phyloP scores from a whole-genome alignment of 1,140 invertebrate genomes.

The Plodia interpunctella region DNA sequence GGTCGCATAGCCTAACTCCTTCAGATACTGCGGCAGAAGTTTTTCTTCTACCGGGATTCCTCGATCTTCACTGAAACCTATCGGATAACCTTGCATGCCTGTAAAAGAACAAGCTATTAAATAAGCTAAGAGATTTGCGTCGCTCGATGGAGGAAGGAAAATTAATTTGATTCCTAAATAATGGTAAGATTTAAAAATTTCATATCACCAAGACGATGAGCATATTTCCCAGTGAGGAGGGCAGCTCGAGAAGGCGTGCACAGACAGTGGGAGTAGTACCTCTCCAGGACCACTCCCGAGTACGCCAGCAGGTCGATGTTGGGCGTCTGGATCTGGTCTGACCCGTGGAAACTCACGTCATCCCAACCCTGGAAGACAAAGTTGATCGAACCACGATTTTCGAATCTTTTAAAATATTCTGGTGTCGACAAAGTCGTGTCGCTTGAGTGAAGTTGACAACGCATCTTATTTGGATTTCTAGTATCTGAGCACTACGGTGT shows the following conservation, averaged over 20 bases:
- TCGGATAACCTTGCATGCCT: slow-evolving; percentile 67
- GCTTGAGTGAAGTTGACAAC: too few relatives aligned
- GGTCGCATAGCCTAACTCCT: slow-evolving; percentile 86
- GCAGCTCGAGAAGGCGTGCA: slow-evolving; percentile 88
- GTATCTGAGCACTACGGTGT: too few relatives aligned
- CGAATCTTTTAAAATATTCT: too few relatives aligned
- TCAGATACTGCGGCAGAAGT: slow-evolving; percentile 86
- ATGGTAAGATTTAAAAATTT: neutral
- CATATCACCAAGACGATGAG: slow-evolving; percentile 82
- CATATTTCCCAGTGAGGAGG: slow-evolving; percentile 89
- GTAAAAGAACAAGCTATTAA: too few relatives aligned
- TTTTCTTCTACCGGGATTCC: slow-evolving; percentile 77
- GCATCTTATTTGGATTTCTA: too few relatives aligned
- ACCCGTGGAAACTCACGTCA: slow-evolving; percentile 93
- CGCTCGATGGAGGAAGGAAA: too few relatives aligned
- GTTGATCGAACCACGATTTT: too few relatives aligned
- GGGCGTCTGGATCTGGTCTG: slow-evolving; percentile 88
- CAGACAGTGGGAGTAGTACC: slow-evolving; percentile 82
- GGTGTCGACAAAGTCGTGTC: too few relatives aligned
- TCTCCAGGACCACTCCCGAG: slow-evolving; percentile 83
- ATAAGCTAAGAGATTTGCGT: too few relatives aligned
- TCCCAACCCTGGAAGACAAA: slow-evolving; percentile 85
- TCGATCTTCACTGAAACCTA: slow-evolving; percentile 55
- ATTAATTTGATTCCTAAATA: too few relatives aligned
- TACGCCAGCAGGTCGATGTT: slow-evolving; percentile 90